These are phyloP conservation scores for Acrocephalus scirpaceus DNA, from an alignment of 2,797 vertebrate genomes.

Conservation along the genomic window DNA sequence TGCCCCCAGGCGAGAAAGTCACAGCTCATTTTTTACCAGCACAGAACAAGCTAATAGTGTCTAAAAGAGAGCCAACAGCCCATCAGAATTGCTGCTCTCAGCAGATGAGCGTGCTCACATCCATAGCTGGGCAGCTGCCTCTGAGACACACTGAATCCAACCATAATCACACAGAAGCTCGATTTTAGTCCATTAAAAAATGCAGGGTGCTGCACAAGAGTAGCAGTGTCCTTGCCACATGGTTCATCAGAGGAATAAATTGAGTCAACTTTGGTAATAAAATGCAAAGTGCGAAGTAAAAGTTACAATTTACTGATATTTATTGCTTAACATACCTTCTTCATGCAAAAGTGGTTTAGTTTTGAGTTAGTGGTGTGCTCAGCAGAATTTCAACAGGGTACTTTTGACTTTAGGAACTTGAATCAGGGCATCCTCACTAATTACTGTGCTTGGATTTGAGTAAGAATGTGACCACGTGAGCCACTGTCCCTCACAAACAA, in stretches of 20 bases:
- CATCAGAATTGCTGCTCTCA: constrained; percentile 8
- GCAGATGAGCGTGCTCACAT: background rate
- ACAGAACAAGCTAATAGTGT: constrained; percentile 4
- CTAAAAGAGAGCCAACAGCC: constrained; percentile 19
- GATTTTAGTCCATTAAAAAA: background rate
- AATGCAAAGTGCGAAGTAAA: background rate
- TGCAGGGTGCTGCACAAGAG: background rate
- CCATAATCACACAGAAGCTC: background rate
- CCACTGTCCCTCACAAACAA: background rate
- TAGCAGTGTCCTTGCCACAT: background rate
- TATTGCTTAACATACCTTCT: background rate
- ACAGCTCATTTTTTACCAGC: constrained; percentile 9
- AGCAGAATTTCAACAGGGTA: background rate
- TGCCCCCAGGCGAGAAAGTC: constrained; percentile 16
- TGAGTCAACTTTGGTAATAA: background rate
- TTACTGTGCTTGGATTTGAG: background rate
- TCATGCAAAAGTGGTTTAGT: background rate
- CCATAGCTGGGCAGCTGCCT: background rate
- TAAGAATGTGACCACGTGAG: background rate
- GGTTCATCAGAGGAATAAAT: background rate
- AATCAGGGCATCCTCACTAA: background rate
- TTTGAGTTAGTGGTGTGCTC: background rate
- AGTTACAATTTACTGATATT: background rate
- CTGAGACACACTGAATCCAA: background rate
- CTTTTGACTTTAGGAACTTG: background rate